Base-by-base conservation (phyloP, 2,888 invertebrate genomes). In the Nesidiocoris tenuis region DNA sequence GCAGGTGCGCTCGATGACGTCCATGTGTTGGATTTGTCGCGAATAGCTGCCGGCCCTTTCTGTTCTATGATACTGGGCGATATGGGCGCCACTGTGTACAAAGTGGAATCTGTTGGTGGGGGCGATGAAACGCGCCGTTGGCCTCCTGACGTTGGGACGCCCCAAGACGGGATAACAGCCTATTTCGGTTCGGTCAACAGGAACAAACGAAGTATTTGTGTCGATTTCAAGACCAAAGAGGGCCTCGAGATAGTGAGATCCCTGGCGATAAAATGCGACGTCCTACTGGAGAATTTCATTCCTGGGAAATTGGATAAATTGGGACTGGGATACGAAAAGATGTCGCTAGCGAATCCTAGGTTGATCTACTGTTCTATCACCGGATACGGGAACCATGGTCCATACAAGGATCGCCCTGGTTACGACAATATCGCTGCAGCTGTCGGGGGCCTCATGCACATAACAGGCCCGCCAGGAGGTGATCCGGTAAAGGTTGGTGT, bases 341-440 rank as follows among this genome's bases (percentile, higher is more conserved):
- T 98, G 25, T 88, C 87, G 65, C 81, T 84, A 66, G 81, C 91
- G 1, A 91, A 93, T 61, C 94, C 96, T 0, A 87, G 87, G 72
- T 86, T 98, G 18, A 90, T 98, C 78, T 98, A 97, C 83, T 96
- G 96, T 84, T 95, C 97, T 0, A 87, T 98, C 68, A 95, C 95
- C 68, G 98, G 98, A 0, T 98, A 93, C 83, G 98, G 98, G 0
- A 86, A 90, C 0, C 86, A 87, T 23, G 98, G 98, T 0, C 96
- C 96, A 0, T 97, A 96, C 84, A 86, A 88, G 1, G 87, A 88
- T 21, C 89, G 91, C 80, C 94, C 96, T n/a, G 98, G 98, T 80
- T 98, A 96, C 84, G 98, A 98, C 85, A 95, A 96, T 0, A 94
- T 98, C 80, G 96, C 96, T 0, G 91, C 96, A 16, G 97, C 96